Conservation (phyloP, 1,140 invertebrate species). For the Muscidifurax raptorellus region DNA sequence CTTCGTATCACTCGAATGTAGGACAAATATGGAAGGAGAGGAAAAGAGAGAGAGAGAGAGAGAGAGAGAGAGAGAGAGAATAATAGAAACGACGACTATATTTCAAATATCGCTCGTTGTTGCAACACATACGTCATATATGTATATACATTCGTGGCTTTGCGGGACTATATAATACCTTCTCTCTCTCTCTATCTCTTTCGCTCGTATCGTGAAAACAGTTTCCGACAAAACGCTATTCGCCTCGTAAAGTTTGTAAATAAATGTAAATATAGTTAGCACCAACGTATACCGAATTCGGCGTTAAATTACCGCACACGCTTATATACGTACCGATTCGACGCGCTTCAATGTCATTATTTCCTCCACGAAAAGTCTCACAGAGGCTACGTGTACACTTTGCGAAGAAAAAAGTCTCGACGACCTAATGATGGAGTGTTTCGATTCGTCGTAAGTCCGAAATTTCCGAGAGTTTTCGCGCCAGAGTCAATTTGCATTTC, state of each 20-base stretch:
- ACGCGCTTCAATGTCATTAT: too few relatives aligned
- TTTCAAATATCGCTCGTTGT: conserved; percentile 6
- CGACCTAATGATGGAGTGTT: too few relatives aligned
- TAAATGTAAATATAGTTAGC: background rate
- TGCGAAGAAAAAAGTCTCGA: background rate
- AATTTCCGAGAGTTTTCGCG: conserved; percentile 23
- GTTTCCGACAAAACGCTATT: background rate
- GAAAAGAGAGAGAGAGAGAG: background rate
- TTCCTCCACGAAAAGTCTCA: too few relatives aligned
- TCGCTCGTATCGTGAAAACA: background rate
- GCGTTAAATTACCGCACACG: too few relatives aligned
- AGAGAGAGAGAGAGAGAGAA: background rate
- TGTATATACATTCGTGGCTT: background rate
- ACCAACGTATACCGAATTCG: too few relatives aligned
- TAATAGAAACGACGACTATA: background rate
- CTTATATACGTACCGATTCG: too few relatives aligned
- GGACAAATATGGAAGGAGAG: too few relatives aligned
- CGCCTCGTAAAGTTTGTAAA: background rate
- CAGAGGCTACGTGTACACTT: background rate
- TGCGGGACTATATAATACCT: background rate
- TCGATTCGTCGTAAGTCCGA: background rate
- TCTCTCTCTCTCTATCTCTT: too few relatives aligned
- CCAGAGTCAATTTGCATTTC: conserved; percentile 48
- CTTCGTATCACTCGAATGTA: background rate
- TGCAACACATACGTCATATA: background rate